A percentile compares a stretch with the other conserved stretches of the same genome.
Evolutionary conservation across 2,113 vertebrate species (phyloP).

Genomic region (Cynocephalus volans): DNA sequence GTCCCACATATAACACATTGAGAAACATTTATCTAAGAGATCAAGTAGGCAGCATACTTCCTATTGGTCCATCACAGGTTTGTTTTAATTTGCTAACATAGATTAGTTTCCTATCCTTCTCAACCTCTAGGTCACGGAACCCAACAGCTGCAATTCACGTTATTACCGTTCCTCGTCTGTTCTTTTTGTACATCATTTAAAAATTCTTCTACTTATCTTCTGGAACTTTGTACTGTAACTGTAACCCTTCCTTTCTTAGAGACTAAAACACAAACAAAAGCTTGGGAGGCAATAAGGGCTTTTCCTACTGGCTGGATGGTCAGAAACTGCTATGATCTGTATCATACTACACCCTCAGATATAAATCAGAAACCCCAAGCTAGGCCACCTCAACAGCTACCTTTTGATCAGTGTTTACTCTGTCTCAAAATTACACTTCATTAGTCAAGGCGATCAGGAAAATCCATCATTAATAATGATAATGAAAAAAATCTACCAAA

Average conservation of each 20-base stretch:
- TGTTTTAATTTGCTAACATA: constrained; percentile 25
- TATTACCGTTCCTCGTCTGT: neutral
- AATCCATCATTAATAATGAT: neutral
- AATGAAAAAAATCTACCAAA: neutral
- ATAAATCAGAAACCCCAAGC: neutral
- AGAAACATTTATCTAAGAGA: neutral
- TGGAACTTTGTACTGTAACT: neutral
- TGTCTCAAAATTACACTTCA: neutral
- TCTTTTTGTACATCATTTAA: constrained; percentile 5
- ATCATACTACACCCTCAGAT: neutral
- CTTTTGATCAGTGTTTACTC: neutral
- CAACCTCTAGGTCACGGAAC: neutral
- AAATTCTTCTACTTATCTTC: neutral
- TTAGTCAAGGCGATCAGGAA: neutral
- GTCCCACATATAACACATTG: fast-evolving
- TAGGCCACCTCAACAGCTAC: neutral
- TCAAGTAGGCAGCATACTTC: neutral
- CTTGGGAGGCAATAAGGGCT: neutral
- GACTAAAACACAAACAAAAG: neutral
- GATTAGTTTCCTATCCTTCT: neutral
- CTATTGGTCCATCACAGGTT: neutral
- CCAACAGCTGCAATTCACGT: neutral
- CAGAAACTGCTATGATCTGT: neutral
- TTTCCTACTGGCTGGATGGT: neutral
- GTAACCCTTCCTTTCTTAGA: neutral